Conservation (phyloP, 37 sponge, comb jelly and placozoan species). For the Beroe ovata region DNA sequence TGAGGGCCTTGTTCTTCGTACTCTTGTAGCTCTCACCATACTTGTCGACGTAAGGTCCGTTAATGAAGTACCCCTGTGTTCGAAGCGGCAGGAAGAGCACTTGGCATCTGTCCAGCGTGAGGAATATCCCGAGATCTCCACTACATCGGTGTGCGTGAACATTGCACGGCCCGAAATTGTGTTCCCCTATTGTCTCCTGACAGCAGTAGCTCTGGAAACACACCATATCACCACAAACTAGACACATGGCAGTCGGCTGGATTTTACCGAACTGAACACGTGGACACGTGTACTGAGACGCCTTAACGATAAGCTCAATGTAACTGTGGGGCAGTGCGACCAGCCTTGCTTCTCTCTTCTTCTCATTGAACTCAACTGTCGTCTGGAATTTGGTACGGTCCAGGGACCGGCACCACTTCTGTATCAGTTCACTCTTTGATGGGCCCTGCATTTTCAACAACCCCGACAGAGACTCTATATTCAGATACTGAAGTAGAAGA, state of each 20-base stretch:
- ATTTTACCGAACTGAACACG: slow-evolving; percentile 22
- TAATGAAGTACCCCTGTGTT: slow-evolving; percentile 36
- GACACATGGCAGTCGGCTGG: slow-evolving; percentile 12
- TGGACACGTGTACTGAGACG: slow-evolving; percentile 32
- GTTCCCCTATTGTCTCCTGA: background rate
- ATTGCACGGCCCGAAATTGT: slow-evolving; percentile 44
- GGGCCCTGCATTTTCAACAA: background rate
- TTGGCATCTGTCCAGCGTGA: slow-evolving; percentile 50
- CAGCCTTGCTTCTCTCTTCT: slow-evolving; percentile 19
- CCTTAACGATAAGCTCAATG: slow-evolving; percentile 23
- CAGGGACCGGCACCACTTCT: slow-evolving; percentile 30
- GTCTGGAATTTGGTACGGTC: background rate
- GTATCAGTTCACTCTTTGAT: background rate
- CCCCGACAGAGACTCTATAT: background rate
- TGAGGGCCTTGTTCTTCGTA: slow-evolving; percentile 36
- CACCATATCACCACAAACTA: slow-evolving; percentile 52
- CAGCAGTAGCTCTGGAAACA: slow-evolving; percentile 65
- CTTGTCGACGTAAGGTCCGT: slow-evolving; percentile 61
- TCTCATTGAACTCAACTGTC: background rate
- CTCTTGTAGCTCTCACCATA: slow-evolving; percentile 37
- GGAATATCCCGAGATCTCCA: slow-evolving; percentile 37
- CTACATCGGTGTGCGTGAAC: slow-evolving; percentile 43
- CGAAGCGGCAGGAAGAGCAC: slow-evolving; percentile 46
- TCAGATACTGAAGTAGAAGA: slow-evolving; percentile 6
- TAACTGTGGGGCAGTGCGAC: background rate